Evolutionary conservation across 2,888 invertebrate species (phyloP).

Genomic region (Lypha dubia): DNA sequence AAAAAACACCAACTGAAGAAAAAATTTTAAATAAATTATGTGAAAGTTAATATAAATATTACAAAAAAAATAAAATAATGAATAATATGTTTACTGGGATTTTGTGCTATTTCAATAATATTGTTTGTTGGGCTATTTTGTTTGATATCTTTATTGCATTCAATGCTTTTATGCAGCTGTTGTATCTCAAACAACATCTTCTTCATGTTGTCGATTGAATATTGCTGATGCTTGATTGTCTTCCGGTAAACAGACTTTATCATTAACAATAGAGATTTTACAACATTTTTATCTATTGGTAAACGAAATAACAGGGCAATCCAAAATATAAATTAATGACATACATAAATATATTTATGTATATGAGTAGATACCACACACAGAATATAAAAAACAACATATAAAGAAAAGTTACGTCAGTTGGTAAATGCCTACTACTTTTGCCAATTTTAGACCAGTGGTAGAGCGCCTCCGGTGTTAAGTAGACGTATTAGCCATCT

Average conservation of each 20-base stretch:
- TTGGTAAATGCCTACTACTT: no score
- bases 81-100: neutral
- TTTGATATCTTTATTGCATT: constrained; percentile 16
- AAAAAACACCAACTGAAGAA: neutral
- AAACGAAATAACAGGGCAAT: neutral
- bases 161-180: constrained; percentile 40
- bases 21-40: neutral
- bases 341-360: no score
- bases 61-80: no score
- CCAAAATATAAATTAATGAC: no score
- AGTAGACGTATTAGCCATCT: no score
- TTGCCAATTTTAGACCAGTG: no score
- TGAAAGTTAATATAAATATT: neutral
- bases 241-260: constrained; percentile 54
- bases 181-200: constrained; percentile 38
- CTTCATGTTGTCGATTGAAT: constrained; percentile 39
- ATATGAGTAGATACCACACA: no score
- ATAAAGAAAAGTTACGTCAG: no score
- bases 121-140: constrained; percentile 7
- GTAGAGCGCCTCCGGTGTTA: no score
- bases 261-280: constrained; percentile 57
- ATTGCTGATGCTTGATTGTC: constrained; percentile 59
- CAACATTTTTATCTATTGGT: constrained; percentile 6
- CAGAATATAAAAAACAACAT: neutral
- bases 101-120: neutral